Evolutionary conservation across 2,797 vertebrate genomes (phyloP).

Genomic region (Phrynocephalus forsythii): DNA sequence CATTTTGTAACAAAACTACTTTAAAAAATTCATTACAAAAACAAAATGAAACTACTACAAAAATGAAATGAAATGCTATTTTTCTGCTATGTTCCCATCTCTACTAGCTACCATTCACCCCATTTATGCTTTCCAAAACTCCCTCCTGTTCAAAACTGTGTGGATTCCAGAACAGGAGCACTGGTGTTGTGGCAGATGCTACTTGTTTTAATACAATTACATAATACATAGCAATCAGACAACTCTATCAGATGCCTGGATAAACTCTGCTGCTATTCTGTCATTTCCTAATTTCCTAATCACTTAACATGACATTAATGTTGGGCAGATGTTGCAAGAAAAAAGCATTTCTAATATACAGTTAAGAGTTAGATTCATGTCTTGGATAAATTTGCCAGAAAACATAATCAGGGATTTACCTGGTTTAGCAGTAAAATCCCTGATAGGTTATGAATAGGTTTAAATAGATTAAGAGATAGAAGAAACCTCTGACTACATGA

Average conservation of each 20-base stretch:
- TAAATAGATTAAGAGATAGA: constrained; percentile 11
- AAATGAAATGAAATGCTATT: too few species aligned
- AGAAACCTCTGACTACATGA: background rate
- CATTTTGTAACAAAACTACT: too few species aligned
- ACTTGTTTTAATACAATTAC: background rate
- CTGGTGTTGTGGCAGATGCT: background rate
- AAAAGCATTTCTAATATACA: background rate
- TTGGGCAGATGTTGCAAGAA: background rate
- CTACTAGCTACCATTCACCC: background rate
- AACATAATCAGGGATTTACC: constrained; percentile 11
- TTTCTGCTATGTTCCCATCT: too few species aligned
- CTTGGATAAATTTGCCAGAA: background rate
- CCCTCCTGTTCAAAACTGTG: background rate
- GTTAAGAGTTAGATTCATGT: background rate
- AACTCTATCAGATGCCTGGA: too few species aligned
- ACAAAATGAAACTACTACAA: too few species aligned
- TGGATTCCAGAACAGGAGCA: background rate
- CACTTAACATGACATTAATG: background rate
- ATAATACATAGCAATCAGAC: background rate
- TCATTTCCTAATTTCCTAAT: background rate
- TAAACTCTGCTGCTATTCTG: background rate
- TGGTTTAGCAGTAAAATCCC: background rate
- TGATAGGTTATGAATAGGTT: background rate
- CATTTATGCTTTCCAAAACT: background rate
- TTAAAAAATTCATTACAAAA: too few species aligned